Evolutionary conservation across 2,113 vertebrate genomes (phyloP).

Genomic region (Peromyscus maniculatus): DNA sequence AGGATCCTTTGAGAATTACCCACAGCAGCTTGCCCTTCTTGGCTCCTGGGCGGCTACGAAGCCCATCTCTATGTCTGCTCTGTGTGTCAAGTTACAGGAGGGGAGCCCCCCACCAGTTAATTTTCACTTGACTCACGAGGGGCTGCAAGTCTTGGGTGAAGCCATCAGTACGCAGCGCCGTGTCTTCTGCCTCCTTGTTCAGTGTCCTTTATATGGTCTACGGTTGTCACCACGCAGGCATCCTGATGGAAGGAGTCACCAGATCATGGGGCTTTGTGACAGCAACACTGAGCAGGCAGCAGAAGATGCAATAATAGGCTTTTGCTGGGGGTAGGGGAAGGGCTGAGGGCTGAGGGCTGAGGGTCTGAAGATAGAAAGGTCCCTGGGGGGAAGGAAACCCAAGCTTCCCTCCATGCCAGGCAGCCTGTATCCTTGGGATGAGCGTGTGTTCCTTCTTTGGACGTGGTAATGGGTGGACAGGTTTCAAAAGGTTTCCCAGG

Average conservation of each 20-base stretch:
- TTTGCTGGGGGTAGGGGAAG: background rate
- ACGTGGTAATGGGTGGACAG: background rate
- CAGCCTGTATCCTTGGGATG: background rate
- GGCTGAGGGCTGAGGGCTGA: no score
- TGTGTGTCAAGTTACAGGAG: no score
- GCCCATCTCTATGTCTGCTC: background rate
- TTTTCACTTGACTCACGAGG: background rate
- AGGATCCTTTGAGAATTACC: background rate
- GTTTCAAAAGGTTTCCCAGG: background rate
- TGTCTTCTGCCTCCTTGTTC: background rate
- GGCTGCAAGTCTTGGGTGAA: background rate
- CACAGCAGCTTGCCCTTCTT: background rate
- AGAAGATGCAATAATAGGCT: background rate
- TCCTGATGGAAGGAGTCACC: background rate
- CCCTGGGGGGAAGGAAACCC: background rate
- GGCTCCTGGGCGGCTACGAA: background rate
- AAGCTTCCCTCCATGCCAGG: background rate
- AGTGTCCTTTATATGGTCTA: background rate
- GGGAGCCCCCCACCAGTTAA: accelerated
- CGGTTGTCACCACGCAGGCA: accelerated
- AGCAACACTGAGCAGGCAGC: background rate
- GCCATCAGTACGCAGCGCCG: background rate
- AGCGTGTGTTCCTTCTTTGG: background rate
- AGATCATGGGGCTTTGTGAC: no score
- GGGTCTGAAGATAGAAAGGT: background rate